phyloP scores from a whole-genome alignment of 2,797 vertebrate species.

The Crocodylus rhombifer region DNA sequence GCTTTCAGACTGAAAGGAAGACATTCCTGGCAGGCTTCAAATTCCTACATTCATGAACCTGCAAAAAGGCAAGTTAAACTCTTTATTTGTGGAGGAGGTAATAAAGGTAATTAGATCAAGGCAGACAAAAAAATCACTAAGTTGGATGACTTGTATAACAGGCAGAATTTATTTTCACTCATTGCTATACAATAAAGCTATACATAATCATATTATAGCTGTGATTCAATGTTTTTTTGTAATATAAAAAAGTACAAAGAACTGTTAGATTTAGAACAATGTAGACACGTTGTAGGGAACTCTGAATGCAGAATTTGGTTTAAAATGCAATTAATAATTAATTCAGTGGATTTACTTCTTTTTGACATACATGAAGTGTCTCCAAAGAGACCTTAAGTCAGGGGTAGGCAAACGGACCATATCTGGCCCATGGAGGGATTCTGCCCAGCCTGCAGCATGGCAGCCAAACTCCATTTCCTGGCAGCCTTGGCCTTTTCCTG shows the following conservation, averaged over 20 bases:
- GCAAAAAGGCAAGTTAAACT: not conserved
- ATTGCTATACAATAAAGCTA: not conserved
- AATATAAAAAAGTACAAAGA: not conserved
- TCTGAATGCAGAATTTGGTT: not conserved
- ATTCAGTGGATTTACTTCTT: not conserved
- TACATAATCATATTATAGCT: not conserved
- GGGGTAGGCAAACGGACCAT: no score
- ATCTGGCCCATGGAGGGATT: no score
- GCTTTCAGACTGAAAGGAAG: constrained; percentile 11
- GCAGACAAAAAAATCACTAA: constrained; percentile 28
- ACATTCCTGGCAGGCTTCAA: not conserved
- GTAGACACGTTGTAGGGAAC: not conserved
- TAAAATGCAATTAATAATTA: not conserved
- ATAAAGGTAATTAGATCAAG: constrained; percentile 38
- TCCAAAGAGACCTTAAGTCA: not conserved
- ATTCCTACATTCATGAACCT: not conserved
- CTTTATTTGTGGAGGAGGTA: not conserved
- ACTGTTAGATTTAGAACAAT: not conserved
- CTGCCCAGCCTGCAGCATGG: no score
- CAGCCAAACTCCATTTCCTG: no score
- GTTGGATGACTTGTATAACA: not conserved
- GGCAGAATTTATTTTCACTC: constrained; percentile 11
- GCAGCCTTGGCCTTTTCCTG: no score
- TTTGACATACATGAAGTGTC: not conserved
- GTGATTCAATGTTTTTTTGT: not conserved